Evolutionary conservation across 2,888 invertebrate species (phyloP).

Genomic region (Lampropteryx suffumata): DNA sequence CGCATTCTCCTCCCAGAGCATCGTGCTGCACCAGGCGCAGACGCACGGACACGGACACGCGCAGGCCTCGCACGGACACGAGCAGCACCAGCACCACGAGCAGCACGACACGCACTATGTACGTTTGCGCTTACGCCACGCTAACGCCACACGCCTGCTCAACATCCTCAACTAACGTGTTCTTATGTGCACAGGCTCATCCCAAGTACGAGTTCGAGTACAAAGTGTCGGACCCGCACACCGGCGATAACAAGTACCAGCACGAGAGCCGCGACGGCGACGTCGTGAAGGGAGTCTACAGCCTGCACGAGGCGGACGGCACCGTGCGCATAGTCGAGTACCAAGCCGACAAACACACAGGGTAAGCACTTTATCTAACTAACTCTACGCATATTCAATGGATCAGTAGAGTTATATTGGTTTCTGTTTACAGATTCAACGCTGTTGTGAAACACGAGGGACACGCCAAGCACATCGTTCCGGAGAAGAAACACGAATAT

Average conservation of each 20-base stretch:
- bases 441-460: slow-evolving; percentile 38
- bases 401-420: not conserved
- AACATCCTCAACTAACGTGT: slow-evolving; percentile 3
- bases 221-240: slow-evolving; percentile 83
- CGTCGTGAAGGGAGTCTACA: slow-evolving; percentile 82
- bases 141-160: not conserved
- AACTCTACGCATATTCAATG: not conserved
- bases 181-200: slow-evolving; percentile 57
- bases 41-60: slow-evolving; percentile 12
- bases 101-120: slow-evolving; percentile 23
- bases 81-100: slow-evolving; percentile 12
- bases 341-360: slow-evolving; percentile 62
- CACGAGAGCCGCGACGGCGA: slow-evolving; percentile 82
- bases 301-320: slow-evolving; percentile 66
- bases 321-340: slow-evolving; percentile 70
- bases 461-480: slow-evolving; percentile 37
- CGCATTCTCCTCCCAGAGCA: slow-evolving; percentile 46
- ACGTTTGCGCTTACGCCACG: slow-evolving; percentile 3
- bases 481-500: slow-evolving; percentile 31
- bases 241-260: slow-evolving; percentile 83
- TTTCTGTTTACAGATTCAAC: slow-evolving; percentile 47
- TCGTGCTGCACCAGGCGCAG: slow-evolving; percentile 44
- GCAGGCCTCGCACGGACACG: slow-evolving; percentile 19
- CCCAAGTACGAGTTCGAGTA: slow-evolving; percentile 81
- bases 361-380: slow-evolving; percentile 28